Base-by-base conservation (phyloP, 2,113 vertebrate genomes). In the Tringa solitaria region DNA sequence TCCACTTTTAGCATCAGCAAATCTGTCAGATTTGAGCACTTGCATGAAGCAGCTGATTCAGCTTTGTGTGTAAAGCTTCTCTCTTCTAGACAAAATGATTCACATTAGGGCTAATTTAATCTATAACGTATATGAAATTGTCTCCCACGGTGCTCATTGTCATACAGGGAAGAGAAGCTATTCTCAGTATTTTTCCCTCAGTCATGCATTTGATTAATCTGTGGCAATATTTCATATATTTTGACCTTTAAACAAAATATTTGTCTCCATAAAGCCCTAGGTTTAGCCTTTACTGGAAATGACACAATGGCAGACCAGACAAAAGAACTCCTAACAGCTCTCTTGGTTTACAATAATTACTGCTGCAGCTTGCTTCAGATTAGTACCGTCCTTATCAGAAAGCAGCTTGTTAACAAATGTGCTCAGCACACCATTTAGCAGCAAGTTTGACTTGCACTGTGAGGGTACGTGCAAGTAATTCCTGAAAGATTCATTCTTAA, bases 241-340 rank as follows among this genome's bases (percentile, higher is more conserved):
- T 88, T 95, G 91, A 94, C 76, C 91, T 95, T 94, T 95, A 91
- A 96, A 78, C 64, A 86, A 90, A 96, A 83, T 74, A 72, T 81
- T 93, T 94, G 70, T 85, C 46, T 72, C 50, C 61, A 57, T 89
- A 75, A 94, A 95, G 94, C 48, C 41, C 27, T 45, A 46, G 43
- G 69, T 96, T 91, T 93, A 69, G 93, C 33, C 65, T 84, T 83
- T 93, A 39, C 69, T 95, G 64, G 70, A 92, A 95, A 92, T 91
- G 10, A 83, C 48, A 65, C 23, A 90, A 32, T 18, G 77, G 68
- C 60, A 89, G 33, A 43, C 30, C 56, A 96, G 76, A 93, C 63
- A 87, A 72, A 93, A 89, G 53, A 85, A 39, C 43, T 78, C 60
- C 69, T 54, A 77, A 56, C 21, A 70, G 54, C 28, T 85, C 73